phyloP scores from a whole-genome alignment of 2,113 vertebrate species.

The Orthochromis malagaraziensis region DNA sequence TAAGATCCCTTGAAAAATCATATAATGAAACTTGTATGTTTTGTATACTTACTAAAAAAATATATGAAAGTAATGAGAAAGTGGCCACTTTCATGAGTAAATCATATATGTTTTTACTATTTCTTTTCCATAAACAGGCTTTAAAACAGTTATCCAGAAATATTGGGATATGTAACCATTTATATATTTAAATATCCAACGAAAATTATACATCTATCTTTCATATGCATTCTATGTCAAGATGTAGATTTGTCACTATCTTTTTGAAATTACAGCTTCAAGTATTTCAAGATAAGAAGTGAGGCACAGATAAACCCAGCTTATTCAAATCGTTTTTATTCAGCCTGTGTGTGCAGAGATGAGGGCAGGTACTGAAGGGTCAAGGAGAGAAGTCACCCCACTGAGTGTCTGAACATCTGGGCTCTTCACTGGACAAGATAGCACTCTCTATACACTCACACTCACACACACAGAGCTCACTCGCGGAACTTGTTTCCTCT shows the following conservation, averaged over 20 bases:
- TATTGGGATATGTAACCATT: background rate
- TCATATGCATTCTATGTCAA: background rate
- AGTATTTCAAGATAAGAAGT: background rate
- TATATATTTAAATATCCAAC: background rate
- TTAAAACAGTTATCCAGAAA: background rate
- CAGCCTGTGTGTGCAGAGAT: background rate
- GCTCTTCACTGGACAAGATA: constrained; percentile 60
- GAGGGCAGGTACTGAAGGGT: constrained; percentile 33
- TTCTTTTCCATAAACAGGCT: background rate
- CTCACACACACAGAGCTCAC: background rate
- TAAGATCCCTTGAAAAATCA: no score
- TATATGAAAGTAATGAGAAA: no score
- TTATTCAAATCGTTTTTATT: background rate
- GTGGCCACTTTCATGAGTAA: no score
- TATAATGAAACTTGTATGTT: no score
- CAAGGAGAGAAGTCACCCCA: constrained; percentile 61
- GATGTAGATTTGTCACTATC: background rate
- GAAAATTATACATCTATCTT: background rate
- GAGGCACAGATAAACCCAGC: background rate
- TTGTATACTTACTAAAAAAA: no score
- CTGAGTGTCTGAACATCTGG: constrained; percentile 70
- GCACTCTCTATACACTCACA: background rate
- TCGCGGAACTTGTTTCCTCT: constrained; percentile 35
- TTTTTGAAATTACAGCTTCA: background rate
- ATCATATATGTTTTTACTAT: no score